Base-by-base conservation (phyloP, 2,888 invertebrate species). In the Ichneumon xanthorius region DNA sequence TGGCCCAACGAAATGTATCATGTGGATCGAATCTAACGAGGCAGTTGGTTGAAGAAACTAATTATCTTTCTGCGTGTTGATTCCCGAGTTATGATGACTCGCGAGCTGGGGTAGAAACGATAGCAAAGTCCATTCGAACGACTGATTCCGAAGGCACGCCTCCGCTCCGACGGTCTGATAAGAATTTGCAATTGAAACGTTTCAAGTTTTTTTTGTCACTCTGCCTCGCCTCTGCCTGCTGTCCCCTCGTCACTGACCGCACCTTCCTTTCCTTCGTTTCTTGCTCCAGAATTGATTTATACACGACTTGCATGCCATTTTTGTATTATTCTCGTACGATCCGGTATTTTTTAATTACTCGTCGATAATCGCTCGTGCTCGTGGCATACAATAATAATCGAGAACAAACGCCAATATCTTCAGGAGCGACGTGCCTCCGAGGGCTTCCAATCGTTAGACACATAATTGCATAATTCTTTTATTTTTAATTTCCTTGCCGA, bases 181-280 rank as follows among this genome's bases (percentile, higher is more conserved):
- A 65, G 16, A 76, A 82, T 82, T 82, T 77, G 82, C 70, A 77
- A 85, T 85, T 80, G 50, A 72, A 80, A 82, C 76, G 48, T 80
- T 82, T 82, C 85, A 76, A 82, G 80, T 85, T 85, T 85, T 85
- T 85, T 80, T 67, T 80, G 45, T 26, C 65, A 67, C 63, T 40
- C 22, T 30, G 48, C 61, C 77, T 77, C 68, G 76, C 40, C 75
- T 76, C 76, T 22, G 37, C 22, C 30, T 19, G 63, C 33, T n/a
- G 45, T 30, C 65, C 76, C 61, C 61, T 70, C 68, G 58, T 14
- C 55, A 30, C 40, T 19, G 48, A 45, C 63, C 63, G 61, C 63
- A 71, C 72, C 50, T 75, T 55, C 40, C 30, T 68, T 85, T 72
- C 53, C 72, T 53, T 53, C 16, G 68, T 22, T 80, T 73, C 58